A percentile compares a stretch with the other conserved stretches of the same genome.
Evolutionary conservation across 2,113 vertebrate species (phyloP).

Genomic region (Odontophorus gujanensis): DNA sequence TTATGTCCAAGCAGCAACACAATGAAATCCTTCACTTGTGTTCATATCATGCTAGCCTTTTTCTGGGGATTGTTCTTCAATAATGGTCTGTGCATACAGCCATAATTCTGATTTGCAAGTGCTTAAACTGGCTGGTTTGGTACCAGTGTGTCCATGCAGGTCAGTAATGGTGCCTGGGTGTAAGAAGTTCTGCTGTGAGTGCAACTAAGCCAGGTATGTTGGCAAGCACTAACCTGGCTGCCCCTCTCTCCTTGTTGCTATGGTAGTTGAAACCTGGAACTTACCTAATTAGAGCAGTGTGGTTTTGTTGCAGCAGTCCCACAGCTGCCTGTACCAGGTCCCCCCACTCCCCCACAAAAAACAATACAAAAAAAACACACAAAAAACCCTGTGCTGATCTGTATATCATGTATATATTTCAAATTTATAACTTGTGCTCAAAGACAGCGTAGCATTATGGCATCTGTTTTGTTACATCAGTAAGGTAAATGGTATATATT

Average conservation of each 20-base stretch:
- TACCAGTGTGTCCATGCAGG: neutral
- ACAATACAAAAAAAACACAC: too few relatives aligned
- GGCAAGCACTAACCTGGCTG: neutral
- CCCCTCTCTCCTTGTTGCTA: neutral
- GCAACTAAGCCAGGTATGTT: neutral
- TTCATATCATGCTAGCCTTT: neutral
- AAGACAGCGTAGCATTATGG: neutral
- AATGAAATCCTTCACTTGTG: neutral
- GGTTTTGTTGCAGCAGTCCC: neutral
- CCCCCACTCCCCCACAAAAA: too few relatives aligned
- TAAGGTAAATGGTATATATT: accelerated
- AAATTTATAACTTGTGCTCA: neutral
- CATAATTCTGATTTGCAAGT: neutral
- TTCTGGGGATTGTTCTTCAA: neutral
- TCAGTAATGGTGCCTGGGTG: neutral
- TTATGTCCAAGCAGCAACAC: neutral
- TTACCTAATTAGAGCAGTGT: accelerated
- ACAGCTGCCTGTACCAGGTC: neutral
- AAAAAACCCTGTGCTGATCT: neutral
- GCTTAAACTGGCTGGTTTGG: neutral
- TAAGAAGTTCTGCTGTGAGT: neutral
- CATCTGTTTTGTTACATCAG: neutral
- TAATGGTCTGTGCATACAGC: neutral
- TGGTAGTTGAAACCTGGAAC: accelerated
- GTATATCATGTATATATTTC: accelerated